Evolutionary conservation across 2,888 invertebrate genomes (phyloP).

Genomic region (Polydesmus complanatus): DNA sequence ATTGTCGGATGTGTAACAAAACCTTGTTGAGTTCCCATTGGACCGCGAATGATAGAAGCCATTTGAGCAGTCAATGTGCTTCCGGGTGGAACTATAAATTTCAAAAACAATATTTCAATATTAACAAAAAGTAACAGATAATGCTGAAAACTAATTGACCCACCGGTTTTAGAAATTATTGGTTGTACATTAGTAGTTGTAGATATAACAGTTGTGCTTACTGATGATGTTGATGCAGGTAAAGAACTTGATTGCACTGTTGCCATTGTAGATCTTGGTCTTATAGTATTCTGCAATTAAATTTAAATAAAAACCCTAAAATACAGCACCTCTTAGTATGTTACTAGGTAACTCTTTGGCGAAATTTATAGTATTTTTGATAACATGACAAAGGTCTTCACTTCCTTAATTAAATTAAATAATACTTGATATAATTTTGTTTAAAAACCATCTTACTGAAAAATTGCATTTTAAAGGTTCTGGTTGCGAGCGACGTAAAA

Average conservation of each 20-base stretch:
- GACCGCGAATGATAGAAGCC: slow-evolving; percentile 14
- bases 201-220: neutral
- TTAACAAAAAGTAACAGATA: neutral
- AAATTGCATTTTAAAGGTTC: neutral
- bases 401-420: no score
- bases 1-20: slow-evolving; percentile 3
- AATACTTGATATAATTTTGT: no score
- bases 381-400: no score
- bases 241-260: no score
- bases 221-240: neutral
- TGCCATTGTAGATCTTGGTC: no score
- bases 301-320: no score
- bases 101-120: neutral
- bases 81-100: neutral
- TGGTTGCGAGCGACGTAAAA: neutral
- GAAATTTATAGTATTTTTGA: no score
- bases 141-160: neutral
- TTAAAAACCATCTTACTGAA: neutral
- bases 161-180: neutral
- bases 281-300: no score
- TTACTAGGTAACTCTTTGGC: no score
- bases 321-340: no score
- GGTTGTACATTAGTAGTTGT: neutral
- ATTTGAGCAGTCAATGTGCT: slow-evolving; percentile 2
- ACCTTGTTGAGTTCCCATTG: neutral